A percentile compares a stretch with the other conserved stretches of the same genome.
These are phyloP conservation scores for Macrobrachium rosenbergii DNA, from an alignment of 1,140 invertebrate genomes.

Conservation along the genomic window DNA sequence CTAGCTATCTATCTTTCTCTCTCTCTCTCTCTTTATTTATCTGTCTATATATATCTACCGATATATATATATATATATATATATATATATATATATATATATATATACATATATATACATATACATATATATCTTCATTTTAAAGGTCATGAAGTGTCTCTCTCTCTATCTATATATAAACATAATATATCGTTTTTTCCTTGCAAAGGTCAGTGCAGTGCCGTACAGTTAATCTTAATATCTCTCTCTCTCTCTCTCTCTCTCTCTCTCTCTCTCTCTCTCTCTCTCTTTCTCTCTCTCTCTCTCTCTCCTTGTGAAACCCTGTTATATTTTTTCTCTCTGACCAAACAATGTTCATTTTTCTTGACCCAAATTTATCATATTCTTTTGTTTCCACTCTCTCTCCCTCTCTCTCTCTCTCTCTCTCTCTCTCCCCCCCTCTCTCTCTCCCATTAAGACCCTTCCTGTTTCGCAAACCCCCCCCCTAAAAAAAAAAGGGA, in stretches of 20 bases:
- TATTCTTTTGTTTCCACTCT: neutral
- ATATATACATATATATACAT: too few relatives aligned
- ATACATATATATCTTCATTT: too few relatives aligned
- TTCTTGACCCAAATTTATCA: neutral
- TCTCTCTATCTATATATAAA: too few relatives aligned
- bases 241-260: conserved; percentile 22
- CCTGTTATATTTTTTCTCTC: neutral
- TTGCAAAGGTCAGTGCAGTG: neutral
- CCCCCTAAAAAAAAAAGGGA: too few relatives aligned
- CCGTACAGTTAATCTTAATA: neutral
- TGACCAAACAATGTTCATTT: neutral
- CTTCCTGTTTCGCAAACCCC: too few relatives aligned
- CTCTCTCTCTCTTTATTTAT: too few relatives aligned
- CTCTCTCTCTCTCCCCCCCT: neutral
- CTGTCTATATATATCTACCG: too few relatives aligned
- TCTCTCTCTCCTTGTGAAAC: conserved; percentile 7
- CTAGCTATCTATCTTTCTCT: too few relatives aligned
- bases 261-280: conserved; percentile 22
- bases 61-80: too few relatives aligned
- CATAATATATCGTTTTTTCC: neutral
- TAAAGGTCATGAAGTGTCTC: too few relatives aligned
- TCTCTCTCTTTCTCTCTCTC: conserved; percentile 20
- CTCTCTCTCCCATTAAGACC: neutral
- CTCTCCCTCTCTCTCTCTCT: neutral
- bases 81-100: too few relatives aligned